Base-by-base conservation (phyloP, 1,140 invertebrate species). In the Maconellicoccus hirsutus region DNA sequence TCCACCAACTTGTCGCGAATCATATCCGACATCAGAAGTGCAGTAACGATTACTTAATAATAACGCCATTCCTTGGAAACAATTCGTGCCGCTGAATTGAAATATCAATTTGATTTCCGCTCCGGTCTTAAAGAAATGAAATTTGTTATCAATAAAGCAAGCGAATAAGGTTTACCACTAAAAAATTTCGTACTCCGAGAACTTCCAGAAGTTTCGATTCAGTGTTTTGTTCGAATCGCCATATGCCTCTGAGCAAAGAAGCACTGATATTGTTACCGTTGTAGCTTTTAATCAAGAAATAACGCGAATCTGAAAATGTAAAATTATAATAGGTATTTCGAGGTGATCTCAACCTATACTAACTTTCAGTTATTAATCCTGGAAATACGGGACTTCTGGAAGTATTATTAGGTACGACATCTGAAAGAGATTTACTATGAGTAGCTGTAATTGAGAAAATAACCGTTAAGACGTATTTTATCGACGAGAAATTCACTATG, bases 11-110 rank as follows among this genome's bases (percentile, higher is more conserved):
- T 52, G 42, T 19, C 42, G 6, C 2, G 42, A 52, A 66, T 66
- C 61, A 10, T 16, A 66, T 23, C 61, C 61, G 3, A 52, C 42
- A 3, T 52, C 42, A 16, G 10, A 16, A 38, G 33, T 7, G 61
- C 22, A 66, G 16, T 25, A 66, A 23, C 25, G 8, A 66, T 66
- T 22, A 19, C 61, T 66, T 22, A 66, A 14, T 8, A 66, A 22
- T 8, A 66, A 8, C 22, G 61, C 61, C 61, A 66, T 66, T 66
- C 61, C 61, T 66, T 66, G 61, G 19, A 66, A 66, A 66, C 61
- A 66, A 26, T 66, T 66, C 22, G 61, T 66, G 25, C 61, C 61
- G 25, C 6, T 26, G 25, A 66, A 66, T 19, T 66, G 61, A 66
- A 66, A 66, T 66, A 66, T 66, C 3, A 66, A 23, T 23, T 66